phyloP scores from a whole-genome alignment of 2,797 vertebrate species.

The Acridotheres tristis region DNA sequence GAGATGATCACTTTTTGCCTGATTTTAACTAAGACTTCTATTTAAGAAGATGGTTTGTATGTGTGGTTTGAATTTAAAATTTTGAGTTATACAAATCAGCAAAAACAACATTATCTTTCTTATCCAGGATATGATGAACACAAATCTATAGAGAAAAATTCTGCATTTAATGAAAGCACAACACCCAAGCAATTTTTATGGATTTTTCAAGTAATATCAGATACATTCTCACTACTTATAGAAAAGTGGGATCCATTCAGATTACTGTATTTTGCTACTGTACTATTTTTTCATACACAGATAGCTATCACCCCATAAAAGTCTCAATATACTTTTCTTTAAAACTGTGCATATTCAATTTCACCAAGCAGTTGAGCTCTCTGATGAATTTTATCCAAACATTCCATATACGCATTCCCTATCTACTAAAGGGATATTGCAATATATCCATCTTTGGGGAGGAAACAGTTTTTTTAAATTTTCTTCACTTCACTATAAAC shows the following conservation, averaged over 20 bases:
- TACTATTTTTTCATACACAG: background rate
- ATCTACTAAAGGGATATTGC: background rate
- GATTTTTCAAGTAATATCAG: slow-evolving; percentile 17
- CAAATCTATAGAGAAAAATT: background rate
- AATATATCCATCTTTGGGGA: background rate
- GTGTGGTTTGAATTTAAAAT: background rate
- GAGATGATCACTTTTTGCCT: background rate
- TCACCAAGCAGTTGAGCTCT: background rate
- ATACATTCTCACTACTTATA: background rate
- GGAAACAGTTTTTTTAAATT: background rate
- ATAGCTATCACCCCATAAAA: background rate
- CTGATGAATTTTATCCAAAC: background rate
- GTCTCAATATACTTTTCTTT: slow-evolving; percentile 14
- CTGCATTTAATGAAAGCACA: background rate
- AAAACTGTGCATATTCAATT: slow-evolving; percentile 11
- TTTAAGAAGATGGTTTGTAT: background rate
- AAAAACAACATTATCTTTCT: background rate
- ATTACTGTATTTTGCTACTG: background rate
- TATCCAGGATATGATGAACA: background rate
- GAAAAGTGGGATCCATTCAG: background rate
- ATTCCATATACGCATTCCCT: background rate
- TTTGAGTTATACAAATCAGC: background rate
- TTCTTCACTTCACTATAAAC: background rate
- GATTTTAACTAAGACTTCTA: background rate
- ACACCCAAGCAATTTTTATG: background rate